phyloP scores from a whole-genome alignment of 2,113 vertebrate genomes.

The Megaleporinus macrocephalus region DNA sequence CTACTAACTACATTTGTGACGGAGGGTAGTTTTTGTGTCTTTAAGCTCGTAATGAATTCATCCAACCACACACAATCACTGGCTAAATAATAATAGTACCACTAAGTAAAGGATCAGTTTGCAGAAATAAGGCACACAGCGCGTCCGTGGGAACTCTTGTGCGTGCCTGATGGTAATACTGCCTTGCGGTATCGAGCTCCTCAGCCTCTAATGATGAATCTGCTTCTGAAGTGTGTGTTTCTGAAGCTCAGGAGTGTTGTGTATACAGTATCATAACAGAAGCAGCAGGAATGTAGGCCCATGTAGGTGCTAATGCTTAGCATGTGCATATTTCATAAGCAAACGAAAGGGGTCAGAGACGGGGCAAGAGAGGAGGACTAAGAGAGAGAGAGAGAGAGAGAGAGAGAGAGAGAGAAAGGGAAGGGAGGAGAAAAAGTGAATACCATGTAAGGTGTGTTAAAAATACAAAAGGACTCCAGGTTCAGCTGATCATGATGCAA shows the following conservation, averaged over 20 bases:
- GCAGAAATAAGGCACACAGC: not conserved
- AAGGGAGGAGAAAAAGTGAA: not conserved
- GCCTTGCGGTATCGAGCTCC: not conserved
- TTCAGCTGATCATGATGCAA: no score
- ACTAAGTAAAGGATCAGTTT: not conserved
- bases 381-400: not conserved
- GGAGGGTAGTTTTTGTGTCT: no score
- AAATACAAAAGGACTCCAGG: no score
- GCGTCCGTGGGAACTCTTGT: not conserved
- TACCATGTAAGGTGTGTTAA: not conserved
- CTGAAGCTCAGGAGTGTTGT: not conserved
- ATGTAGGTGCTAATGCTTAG: slow-evolving; percentile 7
- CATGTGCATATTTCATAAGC: slow-evolving; percentile 6
- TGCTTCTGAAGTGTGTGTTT: not conserved
- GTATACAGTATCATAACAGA: slow-evolving; percentile 16
- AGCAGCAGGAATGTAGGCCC: not conserved
- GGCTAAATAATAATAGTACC: not conserved
- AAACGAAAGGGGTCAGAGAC: not conserved
- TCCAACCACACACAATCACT: not conserved
- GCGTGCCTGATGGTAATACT: not conserved
- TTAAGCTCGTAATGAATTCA: no score
- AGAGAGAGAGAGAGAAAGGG: not conserved
- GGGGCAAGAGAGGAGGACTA: not conserved
- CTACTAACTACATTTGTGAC: no score
- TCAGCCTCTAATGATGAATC: not conserved